Evolutionary conservation across 2,797 vertebrate genomes (phyloP), one percentile per base, ranked within the genome.

Genomic region (Hydrophis major): DNA sequence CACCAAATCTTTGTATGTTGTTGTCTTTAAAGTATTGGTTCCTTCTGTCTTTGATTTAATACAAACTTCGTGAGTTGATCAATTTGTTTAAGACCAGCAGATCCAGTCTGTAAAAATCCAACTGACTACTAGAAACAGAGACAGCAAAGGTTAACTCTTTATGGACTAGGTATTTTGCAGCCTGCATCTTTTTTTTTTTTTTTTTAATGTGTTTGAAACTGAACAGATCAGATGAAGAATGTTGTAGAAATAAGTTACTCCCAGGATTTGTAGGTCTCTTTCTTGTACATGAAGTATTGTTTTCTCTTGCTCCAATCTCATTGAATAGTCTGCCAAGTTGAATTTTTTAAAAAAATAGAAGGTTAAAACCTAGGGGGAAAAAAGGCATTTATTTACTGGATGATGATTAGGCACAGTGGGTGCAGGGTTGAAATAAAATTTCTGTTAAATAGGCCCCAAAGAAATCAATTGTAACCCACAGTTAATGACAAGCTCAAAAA

Each of bases 381-480:
- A 94, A 86, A 94, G 18, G 83, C 92, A 96, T 94, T 96, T 97
- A 92, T 97, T 97, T 97, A 97, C 94, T 0, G 20, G 95, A 95
- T 95, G 91, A 94, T 94, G 96, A 97, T 97, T 96, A 96, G 92
- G 42, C 96, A 96, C 96, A 91, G 94, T 95, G 94, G 96, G 93
- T 96, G 92, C 86, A 96, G 96, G 96, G 96, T 28, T 95, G 92
- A 96, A 97, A 97, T 97, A 95, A 97, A 97, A 97, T 96, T 97
- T 97, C 86, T 96, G 95, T 96, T 97, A 97, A 97, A 97, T 94
- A 96, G 42, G 89, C 74, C 91, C 92, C 94, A 94, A 96, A 97
- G 96, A 97, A 97, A 97, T 97, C 96, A 97, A 93, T 97, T 97
- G 95, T 94, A 97, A 96, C 96, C 94, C 96, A 94, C 94, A 94